Base-by-base conservation (phyloP, 2,113 vertebrate species). In the Archocentrus centrarchus region DNA sequence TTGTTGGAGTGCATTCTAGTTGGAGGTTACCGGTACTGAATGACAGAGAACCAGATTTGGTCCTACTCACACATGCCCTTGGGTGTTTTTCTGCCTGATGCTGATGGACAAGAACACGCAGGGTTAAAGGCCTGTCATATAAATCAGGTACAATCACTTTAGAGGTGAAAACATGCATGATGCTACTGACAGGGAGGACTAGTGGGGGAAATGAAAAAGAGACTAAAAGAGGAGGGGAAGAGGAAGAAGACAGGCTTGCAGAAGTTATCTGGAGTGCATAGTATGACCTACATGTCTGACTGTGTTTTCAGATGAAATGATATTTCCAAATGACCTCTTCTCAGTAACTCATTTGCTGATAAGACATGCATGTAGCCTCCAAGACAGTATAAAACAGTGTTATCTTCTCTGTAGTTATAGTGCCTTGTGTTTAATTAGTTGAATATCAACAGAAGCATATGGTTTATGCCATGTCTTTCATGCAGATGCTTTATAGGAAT, bases 51-150 rank as follows among this genome's bases (percentile, higher is more conserved):
- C 83, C 85, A 91, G 92, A 93, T 93, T 88, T 93, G 94, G 92
- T 92, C 83, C 85, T 91, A 86, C 91, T 93, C 87, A 63, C 87
- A 92, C 88, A 85, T 94, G 92, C 92, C 94, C 94, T 92, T 93
- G 93, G 94, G 93, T 94, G 91, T 92, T 90, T 73, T 94, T 94
- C 83, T 83, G 84, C 83, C 89, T 88, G 90, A 93, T 94, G 90
- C 90, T 95, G 92, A 93, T 94, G 93, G 93, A 92, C 93, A 95
- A 88, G 93, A 94, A 94, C 91, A 91, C 75, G 62, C 87, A 58
- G 93, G 95, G 95, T 95, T 95, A 95, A 95, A 94, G 92, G 90
- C 89, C 89, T 93, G 90, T 94, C 93, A 93, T 92, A 93, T 95
- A 95, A 95, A 96, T 95, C 93, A 94, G 89, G 91, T 86, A 86